Percentiles rank a stretch among this genome's conserved stretches.
These are phyloP conservation scores for Penaeus japonicus DNA, from an alignment of 1,140 invertebrate species.

Conservation along the genomic window DNA sequence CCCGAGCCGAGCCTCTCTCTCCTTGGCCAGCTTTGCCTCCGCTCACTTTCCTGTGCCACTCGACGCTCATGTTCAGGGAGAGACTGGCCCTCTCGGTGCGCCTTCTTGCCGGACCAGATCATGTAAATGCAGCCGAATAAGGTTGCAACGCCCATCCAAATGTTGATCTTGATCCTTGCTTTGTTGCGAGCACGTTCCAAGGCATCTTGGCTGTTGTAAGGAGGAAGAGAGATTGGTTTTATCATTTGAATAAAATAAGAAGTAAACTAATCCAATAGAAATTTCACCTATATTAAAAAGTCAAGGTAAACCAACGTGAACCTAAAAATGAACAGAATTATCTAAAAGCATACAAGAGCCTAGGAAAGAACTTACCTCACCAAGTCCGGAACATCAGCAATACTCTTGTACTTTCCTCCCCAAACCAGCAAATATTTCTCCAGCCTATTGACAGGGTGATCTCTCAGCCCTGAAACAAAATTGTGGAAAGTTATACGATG, in stretches of 20 bases:
- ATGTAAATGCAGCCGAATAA: slow-evolving; percentile 29
- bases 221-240: too few relatives aligned
- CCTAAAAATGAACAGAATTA: background rate
- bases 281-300: background rate
- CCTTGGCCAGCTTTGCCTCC: background rate
- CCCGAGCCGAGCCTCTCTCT: too few relatives aligned
- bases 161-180: slow-evolving; percentile 52
- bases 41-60: slow-evolving; percentile 38
- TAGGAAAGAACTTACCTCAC: background rate
- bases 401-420: background rate
- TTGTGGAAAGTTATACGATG: background rate
- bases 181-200: slow-evolving; percentile 41
- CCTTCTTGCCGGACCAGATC: slow-evolving; percentile 37
- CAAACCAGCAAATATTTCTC: background rate
- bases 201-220: slow-evolving; percentile 24
- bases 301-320: background rate
- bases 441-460: background rate
- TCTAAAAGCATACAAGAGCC: background rate
- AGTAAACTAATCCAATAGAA: too few relatives aligned
- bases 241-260: too few relatives aligned
- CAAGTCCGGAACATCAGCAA: background rate
- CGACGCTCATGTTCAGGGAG: slow-evolving; percentile 34
- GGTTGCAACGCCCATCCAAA: slow-evolving; percentile 37
- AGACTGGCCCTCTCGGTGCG: slow-evolving; percentile 11
- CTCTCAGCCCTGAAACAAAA: background rate